Evolutionary conservation across 2,797 vertebrate species (phyloP), one percentile per base, ranked within the genome.

Genomic region (Danio albolineatus): DNA sequence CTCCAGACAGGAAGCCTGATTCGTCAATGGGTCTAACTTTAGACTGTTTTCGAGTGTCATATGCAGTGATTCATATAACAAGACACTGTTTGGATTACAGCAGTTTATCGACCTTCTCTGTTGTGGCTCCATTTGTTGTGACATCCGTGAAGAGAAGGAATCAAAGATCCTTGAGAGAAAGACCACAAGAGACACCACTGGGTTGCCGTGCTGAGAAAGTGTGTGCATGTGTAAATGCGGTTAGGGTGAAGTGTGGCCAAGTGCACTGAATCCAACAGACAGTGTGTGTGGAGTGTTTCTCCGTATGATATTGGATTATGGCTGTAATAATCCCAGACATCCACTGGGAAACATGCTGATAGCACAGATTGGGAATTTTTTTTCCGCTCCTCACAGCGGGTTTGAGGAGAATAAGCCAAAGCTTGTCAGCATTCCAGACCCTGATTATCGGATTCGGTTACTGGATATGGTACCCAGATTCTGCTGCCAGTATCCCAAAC

Each of bases 311-410:
- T 59, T 69, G 28, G 67, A 65, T 59, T 80, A 57, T 43, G n/a
- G 38, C 57, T 41, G 64, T 70, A 73, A 77, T 84, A 84, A 84
- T 84, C 73, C 39, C 59, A 78, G 69, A 74, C 62, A 59, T 82
- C 83, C 59, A 60, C 66, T 43, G 46, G 64, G 48, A 69, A 79
- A 79, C 79, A 66, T 73, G 76, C 61, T 21, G 73, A 79, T 79
- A 78, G 69, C 77, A 80, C 73, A 82, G 81, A 85, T 54, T 82
- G 69, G 70, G 64, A 54, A 19, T 74, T 82, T 67, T 75, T 64
- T 62, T 73, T 76, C 28, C 28, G 19, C 72, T 73, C 21, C 41
- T 43, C 70, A 38, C 56, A 60, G 64, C 28, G 10, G 64, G 38
- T 69, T 10, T 46, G 75, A 28, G 16, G 13, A 71, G 19, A 62